Base-by-base conservation (phyloP, 2,888 invertebrate genomes). In the Lasioglossum zephyrum region DNA sequence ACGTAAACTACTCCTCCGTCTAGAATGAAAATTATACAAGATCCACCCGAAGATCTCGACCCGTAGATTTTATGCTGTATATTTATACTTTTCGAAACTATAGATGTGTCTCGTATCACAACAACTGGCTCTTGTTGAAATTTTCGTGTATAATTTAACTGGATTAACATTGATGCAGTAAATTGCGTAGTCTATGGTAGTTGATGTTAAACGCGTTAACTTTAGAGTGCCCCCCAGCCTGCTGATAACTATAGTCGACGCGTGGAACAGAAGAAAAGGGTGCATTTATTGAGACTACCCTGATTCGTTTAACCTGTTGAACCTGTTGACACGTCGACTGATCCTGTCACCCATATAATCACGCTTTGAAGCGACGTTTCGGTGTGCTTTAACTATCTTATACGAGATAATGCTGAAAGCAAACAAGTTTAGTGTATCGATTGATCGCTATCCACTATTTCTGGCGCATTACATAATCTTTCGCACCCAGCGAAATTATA, bases 291-390 rank as follows among this genome's bases (percentile, higher is more conserved):
- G 31, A 31, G 63, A 18, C 63, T 18, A 26, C 31, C 63, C 63
- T 31, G 63, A 63, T 63, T 63, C 63, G 63, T 63, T 63, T 63
- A 63, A 63, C 63, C 63, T 63, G 63, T 63, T 63, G 63, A 31
- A 63, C 63, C 31, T 31, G 63, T 63, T 63, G 63, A 63, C 63
- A 31, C 63, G 63, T 63, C 31, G 63, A 31, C 31, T 31, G 63
- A 63, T 31, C 63, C 63, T 63, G 63, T 63, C 63, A 63, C 31
- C 63, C 63, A 6, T 18, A 31, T 31, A 31, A 63, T 63, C 31
- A 63, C 63, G 31, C 57, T 63, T 63, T 31, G 31, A 63, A 2
- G 16, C 31, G 63, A 63, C 63, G 6, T 63, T 31, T 26, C 22
- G 57, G 57, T 57, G 57, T n/a, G 57, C 31, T 11, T 31, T 26